Evolutionary conservation across 2,888 invertebrate genomes (phyloP), one percentile per base, ranked within the genome.

Genomic region (Calliopum simillimum): DNA sequence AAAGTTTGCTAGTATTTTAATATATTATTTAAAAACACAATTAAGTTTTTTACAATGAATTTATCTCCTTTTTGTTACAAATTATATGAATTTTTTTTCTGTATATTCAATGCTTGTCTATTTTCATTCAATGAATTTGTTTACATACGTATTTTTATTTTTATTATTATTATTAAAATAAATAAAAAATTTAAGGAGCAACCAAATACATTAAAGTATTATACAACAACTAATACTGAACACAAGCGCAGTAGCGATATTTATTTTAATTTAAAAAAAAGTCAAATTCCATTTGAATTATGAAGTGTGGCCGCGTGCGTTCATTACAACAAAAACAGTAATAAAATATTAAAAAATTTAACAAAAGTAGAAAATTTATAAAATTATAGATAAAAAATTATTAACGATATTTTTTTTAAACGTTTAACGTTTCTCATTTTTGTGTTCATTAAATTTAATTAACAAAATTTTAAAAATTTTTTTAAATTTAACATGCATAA

Each of bases 141-240:
- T 23, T 49, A 14, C 41, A 64, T 58, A 55, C 25, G 55, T 55
- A 23, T 23, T 33, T 64, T 53, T 41, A 19, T 12, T 53, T 51
- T 51, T 66, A 25, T 56, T n/a, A 14, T 14, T 23, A 56, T 41
- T 59, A 11, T 59, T 41, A 33, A 59, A 41, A 8, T 8, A 33
- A 33, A 33, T 33, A 1, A 33, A 33, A 33, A 3, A 51, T 51
- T n/a, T 14, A 21, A 51, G 51, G 6, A 51, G 51, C 11, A 67
- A 56, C 46, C 23, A 13, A 56, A 33, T 12, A 41, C 47, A 16
- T 21, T 13, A 33, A 56, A n/a, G 12, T 43, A 19, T 16, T 41
- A 25, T 51, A 46, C 69, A 73, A 76, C 77, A 77, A 78, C 71
- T 82, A 82, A 82, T 82, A 82, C 81, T 82, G 82, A 82, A 82